Base-by-base conservation (phyloP, 2,888 invertebrate species). In the Pristionchus fissidentatus region DNA sequence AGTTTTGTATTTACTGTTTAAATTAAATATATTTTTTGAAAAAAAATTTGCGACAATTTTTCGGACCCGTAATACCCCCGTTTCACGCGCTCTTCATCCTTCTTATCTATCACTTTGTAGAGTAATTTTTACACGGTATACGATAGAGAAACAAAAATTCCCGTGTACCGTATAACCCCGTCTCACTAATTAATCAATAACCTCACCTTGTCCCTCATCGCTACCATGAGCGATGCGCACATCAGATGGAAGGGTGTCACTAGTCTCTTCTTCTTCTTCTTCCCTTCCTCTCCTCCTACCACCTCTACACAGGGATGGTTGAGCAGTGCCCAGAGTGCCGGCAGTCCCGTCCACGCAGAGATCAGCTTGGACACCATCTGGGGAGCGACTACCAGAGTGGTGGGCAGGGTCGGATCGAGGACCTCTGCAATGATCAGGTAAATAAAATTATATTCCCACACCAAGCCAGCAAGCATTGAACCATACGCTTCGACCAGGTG, bases 221-320 rank as follows among this genome's bases (percentile, higher is more conserved):
- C 22, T 19, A 73, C 22, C n/a, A 81, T 38, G 26, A 86, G 83
- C 5, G 80, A 41, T 32, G 77, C 41, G 78, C 84, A 86, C 43
- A 87, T 55, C 38, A 88, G 22, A 3, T 78, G 75, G 49, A 87
- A 38, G n/a, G 87, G 84, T 8, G 87, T 85, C 32, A 29, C 49
- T 35, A 43, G 15, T 15, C 7, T 26, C 19, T 38, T 13, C 43
- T 32, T 46, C 77, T 77, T 32, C 38, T 70, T 26, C 70, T 15
- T 70, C n/a, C n/a, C 38, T 2, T 7, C n/a, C 80, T 26, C 26
- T 29, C 32, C 78, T 22, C 15, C 77, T 4, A 77, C 60, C 7
- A 46, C 41, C 2, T 52, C 52, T 43, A 62, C 22, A 62, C 87
- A 83, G 29, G 57, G 79, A 32, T 52, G 73, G 41, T 83, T 84